These are phyloP conservation scores for Phylloscopus collybita DNA, from an alignment of 2,797 vertebrate species.

Conservation along the genomic window DNA sequence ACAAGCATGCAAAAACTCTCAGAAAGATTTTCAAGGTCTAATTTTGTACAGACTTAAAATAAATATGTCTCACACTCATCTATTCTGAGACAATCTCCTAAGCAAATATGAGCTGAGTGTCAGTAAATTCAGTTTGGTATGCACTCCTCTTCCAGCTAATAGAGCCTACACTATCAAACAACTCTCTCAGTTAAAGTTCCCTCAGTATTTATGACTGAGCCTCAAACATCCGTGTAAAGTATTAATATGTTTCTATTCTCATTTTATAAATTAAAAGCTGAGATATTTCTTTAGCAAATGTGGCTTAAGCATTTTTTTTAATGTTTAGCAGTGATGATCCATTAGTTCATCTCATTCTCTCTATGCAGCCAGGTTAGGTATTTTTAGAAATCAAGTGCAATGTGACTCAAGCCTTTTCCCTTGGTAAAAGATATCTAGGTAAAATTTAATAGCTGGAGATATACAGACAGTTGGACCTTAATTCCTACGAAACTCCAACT, in stretches of 20 bases:
- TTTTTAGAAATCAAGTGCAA: not conserved
- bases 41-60: slow-evolving; percentile 11
- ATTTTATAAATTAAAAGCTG: not conserved
- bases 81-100: not conserved
- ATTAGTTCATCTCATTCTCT: not conserved
- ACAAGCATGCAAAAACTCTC: not conserved
- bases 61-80: slow-evolving; percentile 6
- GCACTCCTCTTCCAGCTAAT: not conserved
- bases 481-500: not conserved
- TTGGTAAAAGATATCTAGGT: not conserved
- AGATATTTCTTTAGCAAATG: not conserved
- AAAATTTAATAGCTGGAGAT: not conserved
- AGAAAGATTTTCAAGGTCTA: slow-evolving; percentile 6
- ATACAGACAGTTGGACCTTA: not conserved
- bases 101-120: slow-evolving; percentile 19
- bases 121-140: not conserved
- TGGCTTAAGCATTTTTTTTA: not conserved
- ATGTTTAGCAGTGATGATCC: not conserved
- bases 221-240: not conserved
- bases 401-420: not conserved
- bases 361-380: not conserved
- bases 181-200: not conserved
- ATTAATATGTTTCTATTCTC: not conserved
- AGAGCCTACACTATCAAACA: not conserved
- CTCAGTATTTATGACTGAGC: not conserved